phyloP scores from a whole-genome alignment of 2,797 vertebrate species.

The Halcyon badia region DNA sequence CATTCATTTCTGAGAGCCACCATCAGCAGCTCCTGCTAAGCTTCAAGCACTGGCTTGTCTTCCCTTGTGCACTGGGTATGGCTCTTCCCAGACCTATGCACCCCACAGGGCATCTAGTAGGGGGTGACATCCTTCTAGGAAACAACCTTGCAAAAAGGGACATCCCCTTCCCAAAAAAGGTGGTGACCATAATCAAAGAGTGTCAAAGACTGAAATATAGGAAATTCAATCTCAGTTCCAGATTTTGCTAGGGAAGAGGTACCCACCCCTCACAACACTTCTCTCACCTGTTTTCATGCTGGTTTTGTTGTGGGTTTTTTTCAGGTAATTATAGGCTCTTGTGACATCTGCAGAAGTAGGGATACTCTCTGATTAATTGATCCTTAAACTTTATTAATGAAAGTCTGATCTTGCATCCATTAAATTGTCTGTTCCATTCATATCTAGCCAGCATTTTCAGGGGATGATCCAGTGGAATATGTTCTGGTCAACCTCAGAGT shows the following conservation, averaged over 20 bases:
- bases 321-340: background rate
- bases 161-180: background rate
- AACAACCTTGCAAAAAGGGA: background rate
- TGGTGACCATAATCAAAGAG: fast-evolving
- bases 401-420: background rate
- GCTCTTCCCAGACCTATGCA: background rate
- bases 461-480: background rate
- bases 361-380: background rate
- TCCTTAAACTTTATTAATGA: background rate
- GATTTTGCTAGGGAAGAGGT: background rate
- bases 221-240: background rate
- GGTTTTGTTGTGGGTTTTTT: background rate
- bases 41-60: fast-evolving
- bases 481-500: background rate
- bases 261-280: background rate
- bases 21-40: background rate
- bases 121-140: background rate
- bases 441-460: background rate
- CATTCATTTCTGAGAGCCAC: background rate
- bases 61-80: background rate
- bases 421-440: background rate
- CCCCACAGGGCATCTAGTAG: fast-evolving
- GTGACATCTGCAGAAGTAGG: background rate
- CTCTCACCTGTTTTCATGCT: background rate
- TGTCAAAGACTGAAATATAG: background rate